These are phyloP conservation scores for Tupaia chinensis DNA, from an alignment of 2,113 vertebrate genomes.

Conservation along the genomic window DNA sequence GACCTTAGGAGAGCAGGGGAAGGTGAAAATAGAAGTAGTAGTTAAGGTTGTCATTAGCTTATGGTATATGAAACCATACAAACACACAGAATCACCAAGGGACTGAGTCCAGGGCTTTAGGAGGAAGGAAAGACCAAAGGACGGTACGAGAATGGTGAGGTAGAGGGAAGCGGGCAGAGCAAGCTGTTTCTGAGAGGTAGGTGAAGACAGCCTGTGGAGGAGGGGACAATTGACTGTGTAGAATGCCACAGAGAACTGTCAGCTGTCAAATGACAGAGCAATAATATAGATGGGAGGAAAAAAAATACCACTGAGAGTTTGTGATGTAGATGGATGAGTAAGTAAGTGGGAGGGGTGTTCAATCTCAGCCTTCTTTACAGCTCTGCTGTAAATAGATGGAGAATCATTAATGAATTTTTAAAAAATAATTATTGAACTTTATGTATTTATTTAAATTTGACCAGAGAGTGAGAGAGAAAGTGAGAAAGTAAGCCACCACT, in stretches of 20 bases:
- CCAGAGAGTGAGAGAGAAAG: too few relatives aligned
- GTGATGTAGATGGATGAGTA: background rate
- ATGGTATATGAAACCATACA: slow-evolving; percentile 1
- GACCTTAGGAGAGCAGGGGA: background rate
- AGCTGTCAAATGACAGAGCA: too few relatives aligned
- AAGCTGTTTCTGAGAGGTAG: background rate
- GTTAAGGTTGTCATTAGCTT: slow-evolving; percentile 12
- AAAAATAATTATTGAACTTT: too few relatives aligned
- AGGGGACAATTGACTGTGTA: background rate
- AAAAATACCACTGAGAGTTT: background rate
- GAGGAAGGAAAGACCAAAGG: background rate
- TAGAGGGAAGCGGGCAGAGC: background rate
- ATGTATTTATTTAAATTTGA: too few relatives aligned
- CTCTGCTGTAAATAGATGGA: slow-evolving; percentile 19
- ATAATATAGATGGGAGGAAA: too few relatives aligned
- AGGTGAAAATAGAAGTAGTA: background rate
- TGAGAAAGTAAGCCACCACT: too few relatives aligned
- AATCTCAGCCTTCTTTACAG: slow-evolving; percentile 27
- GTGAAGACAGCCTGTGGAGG: slow-evolving; percentile 11
- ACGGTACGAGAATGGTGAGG: background rate
- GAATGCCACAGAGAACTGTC: background rate
- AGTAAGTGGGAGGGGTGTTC: background rate
- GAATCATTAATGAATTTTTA: background rate
- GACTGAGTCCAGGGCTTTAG: background rate
- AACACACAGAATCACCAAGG: background rate